Base-by-base conservation (phyloP, 2,888 invertebrate genomes). In the Acrocera orbiculus region DNA sequence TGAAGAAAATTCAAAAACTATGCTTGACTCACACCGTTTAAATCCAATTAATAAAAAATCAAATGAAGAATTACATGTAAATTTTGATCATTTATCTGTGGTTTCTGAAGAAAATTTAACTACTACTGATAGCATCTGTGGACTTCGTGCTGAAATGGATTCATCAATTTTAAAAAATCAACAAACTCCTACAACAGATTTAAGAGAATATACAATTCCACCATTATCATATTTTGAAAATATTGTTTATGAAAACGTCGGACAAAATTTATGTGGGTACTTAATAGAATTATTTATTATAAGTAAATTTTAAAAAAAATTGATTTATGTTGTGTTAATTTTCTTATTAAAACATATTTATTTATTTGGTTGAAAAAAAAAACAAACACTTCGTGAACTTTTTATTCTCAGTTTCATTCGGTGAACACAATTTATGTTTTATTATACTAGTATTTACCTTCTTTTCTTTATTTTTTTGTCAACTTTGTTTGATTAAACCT, bases 1-100 rank as follows among this genome's bases (percentile, higher is more conserved):
- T 22, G 55, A 56, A 33, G 56, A 56, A 30, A 31, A 8, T 11
- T 7, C 14, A 14, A n/a, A 4, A 4, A n/a, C n/a, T n/a, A n/a
- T n/a, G n/a, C n/a, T n/a, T n/a, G n/a, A n/a, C n/a, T n/a, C n/a
- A n/a, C 11, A 22, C 7, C 20, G 17, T 9, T 22, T 22, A 22
- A 22, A 22, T 9, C 22, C 2, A 22, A 10, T 17, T 57, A 59
- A 37, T 33, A 35, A 51, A 14, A 58, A 56, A 35, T 46, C 48
- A 26, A 36, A 54, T 40, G 53, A 66, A 53, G 57, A 62, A 53
- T 46, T 67, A 47, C 47, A 58, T 47, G 61, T 70, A 46, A 58
- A 61, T 37, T 80, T 78, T 57, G 77, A 80, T 56, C 76, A 78
- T 52, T 64, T 81, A 30, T 76, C 76, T 37, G 72, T 80, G 16